A percentile compares a stretch with the other conserved stretches of the same genome.
Conservation (phyloP, 1,140 invertebrate species). For the Drosophila setifemur region DNA sequence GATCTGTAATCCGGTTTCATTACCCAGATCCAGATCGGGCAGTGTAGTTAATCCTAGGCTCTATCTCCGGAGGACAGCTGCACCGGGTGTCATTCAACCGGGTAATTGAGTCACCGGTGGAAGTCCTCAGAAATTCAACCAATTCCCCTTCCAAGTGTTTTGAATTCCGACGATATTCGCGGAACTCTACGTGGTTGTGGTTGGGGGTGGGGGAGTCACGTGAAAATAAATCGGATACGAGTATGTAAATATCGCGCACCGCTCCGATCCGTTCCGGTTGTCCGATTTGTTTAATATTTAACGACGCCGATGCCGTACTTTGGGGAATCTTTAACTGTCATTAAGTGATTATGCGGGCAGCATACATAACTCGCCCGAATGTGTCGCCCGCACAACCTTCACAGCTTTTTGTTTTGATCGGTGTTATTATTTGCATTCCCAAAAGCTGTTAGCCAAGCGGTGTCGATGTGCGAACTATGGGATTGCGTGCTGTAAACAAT, state of each 20-base stretch:
- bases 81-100: slow-evolving; percentile 33
- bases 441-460: slow-evolving; percentile 35
- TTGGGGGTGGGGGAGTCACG: slow-evolving; percentile 24
- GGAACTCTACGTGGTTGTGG: slow-evolving; percentile 33
- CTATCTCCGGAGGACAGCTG: slow-evolving; percentile 17
- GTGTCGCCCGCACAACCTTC: slow-evolving; percentile 56
- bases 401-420: slow-evolving; percentile 53
- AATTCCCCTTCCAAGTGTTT: slow-evolving; percentile 11
- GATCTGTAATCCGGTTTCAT: slow-evolving; percentile 34
- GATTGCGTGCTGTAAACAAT: slow-evolving; percentile 66
- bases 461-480: slow-evolving; percentile 59
- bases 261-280: slow-evolving; percentile 72
- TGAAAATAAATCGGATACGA: slow-evolving; percentile 49
- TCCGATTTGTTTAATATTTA: slow-evolving; percentile 65
- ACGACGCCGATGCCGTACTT: slow-evolving; percentile 22
- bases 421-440: slow-evolving; percentile 31
- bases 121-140: slow-evolving; percentile 3
- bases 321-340: slow-evolving; percentile 19
- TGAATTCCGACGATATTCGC: slow-evolving; percentile 43
- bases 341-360: slow-evolving; percentile 37
- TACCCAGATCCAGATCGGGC: slow-evolving; percentile 27
- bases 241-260: slow-evolving; percentile 69
- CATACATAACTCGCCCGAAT: slow-evolving; percentile 29
- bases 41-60: slow-evolving; percentile 1
- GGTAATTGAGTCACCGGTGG: slow-evolving; percentile 6